Conservation (phyloP, 1,140 invertebrate genomes). For the Orchesella cincta region DNA sequence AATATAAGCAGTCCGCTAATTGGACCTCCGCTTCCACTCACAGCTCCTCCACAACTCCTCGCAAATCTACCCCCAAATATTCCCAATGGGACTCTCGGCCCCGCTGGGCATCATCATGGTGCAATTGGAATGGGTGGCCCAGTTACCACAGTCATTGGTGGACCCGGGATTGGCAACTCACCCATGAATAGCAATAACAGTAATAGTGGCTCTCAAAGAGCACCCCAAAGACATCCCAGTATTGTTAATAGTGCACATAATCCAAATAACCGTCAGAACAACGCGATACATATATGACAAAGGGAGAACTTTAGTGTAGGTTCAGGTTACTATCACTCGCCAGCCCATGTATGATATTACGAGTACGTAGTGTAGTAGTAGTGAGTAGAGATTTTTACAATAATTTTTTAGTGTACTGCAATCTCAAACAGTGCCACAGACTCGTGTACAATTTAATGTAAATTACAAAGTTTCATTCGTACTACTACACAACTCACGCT, state of each 20-base stretch:
- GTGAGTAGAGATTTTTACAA: background rate
- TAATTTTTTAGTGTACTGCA: background rate
- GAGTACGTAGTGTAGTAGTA: conserved; percentile 14
- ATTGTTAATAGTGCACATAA: conserved; percentile 46
- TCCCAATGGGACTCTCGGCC: conserved; percentile 24
- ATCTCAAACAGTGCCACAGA: no score
- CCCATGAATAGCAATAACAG: conserved; percentile 22
- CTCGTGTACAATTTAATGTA: no score
- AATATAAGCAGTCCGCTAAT: conserved; percentile 17
- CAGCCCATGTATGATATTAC: conserved; percentile 21
- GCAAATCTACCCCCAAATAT: conserved; percentile 22
- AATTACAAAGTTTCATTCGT: no score
- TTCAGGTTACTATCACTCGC: conserved; percentile 18
- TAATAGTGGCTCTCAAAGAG: conserved; percentile 17
- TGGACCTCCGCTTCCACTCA: background rate
- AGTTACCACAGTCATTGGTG: conserved; percentile 21
- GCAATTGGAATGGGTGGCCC: background rate
- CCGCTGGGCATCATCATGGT: background rate
- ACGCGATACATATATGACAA: conserved; percentile 49
- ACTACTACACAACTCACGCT: no score
- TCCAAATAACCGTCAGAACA: conserved; percentile 48
- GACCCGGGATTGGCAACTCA: background rate
- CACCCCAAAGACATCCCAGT: conserved; percentile 37
- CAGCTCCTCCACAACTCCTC: background rate
- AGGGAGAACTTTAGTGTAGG: conserved; percentile 41